Conservation (phyloP, 2,113 vertebrate genomes). For the Petaurus breviceps region DNA sequence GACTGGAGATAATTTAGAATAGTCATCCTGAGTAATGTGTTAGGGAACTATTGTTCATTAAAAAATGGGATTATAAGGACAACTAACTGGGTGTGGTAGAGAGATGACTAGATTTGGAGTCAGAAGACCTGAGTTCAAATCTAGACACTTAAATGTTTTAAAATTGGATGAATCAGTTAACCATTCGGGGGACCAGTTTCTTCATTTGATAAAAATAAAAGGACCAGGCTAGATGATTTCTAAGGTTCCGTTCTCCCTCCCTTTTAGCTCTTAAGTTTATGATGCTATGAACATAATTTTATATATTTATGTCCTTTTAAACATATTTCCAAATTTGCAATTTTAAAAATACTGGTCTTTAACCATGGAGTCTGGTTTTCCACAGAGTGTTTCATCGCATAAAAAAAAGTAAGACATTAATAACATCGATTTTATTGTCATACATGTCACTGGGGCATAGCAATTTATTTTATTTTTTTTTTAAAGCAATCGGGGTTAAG, state of each 20-base stretch:
- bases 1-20: background rate
- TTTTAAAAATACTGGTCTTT: constrained; percentile 21
- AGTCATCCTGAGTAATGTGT: background rate
- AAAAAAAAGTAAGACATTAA: constrained; percentile 44
- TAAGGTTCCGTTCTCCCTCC: background rate
- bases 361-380: constrained; percentile 14
- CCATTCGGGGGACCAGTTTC: background rate
- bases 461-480: no score
- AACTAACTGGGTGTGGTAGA: background rate
- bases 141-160: background rate
- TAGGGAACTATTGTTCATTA: background rate
- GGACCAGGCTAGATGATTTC: background rate
- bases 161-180: background rate
- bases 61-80: background rate
- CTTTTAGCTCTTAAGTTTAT: background rate
- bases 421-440: constrained; percentile 53
- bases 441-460: background rate
- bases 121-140: background rate
- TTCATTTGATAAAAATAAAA: background rate
- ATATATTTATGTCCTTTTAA: background rate
- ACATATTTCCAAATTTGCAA: constrained; percentile 36
- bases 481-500: no score
- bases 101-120: background rate
- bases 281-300: background rate
- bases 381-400: constrained; percentile 41